These are phyloP conservation scores for Diloba caeruleocephala DNA, from an alignment of 2,888 invertebrate species.

Conservation along the genomic window DNA sequence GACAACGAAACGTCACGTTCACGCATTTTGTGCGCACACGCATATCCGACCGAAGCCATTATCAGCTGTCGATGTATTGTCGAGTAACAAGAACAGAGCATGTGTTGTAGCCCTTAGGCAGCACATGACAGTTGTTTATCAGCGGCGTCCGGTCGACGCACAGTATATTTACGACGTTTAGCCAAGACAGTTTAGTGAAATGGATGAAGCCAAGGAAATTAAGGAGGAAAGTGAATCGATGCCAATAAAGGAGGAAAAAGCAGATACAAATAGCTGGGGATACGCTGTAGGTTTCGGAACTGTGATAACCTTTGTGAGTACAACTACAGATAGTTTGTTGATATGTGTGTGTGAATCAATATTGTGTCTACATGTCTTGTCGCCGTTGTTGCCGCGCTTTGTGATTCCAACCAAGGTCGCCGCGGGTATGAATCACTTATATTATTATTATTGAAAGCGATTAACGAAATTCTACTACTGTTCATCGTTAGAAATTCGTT, in stretches of 20 bases:
- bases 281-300: slow-evolving; percentile 91
- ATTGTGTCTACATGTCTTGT: not conserved
- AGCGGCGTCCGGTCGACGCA: slow-evolving; percentile 26
- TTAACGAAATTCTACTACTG: not conserved
- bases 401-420: too few relatives aligned
- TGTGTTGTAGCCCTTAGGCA: slow-evolving; percentile 34
- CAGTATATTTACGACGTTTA: slow-evolving; percentile 37
- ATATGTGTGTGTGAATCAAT: not conserved
- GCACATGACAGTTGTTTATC: slow-evolving; percentile 46
- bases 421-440: not conserved
- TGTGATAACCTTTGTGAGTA: slow-evolving; percentile 90
- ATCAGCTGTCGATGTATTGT: slow-evolving; percentile 3
- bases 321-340: not conserved
- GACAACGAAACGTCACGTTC: not conserved
- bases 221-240: slow-evolving; percentile 24
- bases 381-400: too few relatives aligned
- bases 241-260: slow-evolving; percentile 22
- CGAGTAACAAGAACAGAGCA: slow-evolving; percentile 9
- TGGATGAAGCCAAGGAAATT: slow-evolving; percentile 33
- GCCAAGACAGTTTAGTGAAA: slow-evolving; percentile 48
- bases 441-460: not conserved
- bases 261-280: slow-evolving; percentile 86
- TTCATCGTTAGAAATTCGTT: too few relatives aligned
- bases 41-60: not conserved
- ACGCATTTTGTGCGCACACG: not conserved